phyloP scores from a whole-genome alignment of 2,113 vertebrate species.

The Phalacrocorax carbo region DNA sequence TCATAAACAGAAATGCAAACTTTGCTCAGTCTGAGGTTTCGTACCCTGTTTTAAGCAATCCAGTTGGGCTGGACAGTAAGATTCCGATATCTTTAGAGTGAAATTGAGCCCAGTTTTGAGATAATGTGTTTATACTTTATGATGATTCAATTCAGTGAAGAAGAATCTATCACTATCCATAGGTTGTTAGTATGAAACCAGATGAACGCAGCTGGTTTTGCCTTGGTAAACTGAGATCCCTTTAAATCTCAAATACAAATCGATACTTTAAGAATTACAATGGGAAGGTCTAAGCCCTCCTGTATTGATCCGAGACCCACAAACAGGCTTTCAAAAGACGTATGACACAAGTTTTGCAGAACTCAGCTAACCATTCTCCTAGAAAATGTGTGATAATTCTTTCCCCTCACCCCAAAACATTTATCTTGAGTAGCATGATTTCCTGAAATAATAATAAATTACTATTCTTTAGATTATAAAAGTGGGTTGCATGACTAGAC shows the following conservation, averaged over 20 bases:
- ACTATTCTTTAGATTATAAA: neutral
- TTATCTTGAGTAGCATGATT: neutral
- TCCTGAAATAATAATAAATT: neutral
- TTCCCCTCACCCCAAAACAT: neutral
- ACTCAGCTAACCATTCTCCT: neutral
- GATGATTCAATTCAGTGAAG: rapidly evolving
- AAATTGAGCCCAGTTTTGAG: neutral
- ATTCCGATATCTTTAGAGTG: neutral
- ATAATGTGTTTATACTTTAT: neutral
- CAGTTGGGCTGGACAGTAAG: neutral
- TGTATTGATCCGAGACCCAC: neutral
- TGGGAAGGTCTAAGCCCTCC: neutral
- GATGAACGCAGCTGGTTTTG: neutral
- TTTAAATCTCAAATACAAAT: neutral
- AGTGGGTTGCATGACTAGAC: neutral
- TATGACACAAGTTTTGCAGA: neutral
- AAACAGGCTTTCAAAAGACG: neutral
- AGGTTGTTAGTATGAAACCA: neutral
- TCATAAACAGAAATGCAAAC: neutral
- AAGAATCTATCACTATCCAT: neutral
- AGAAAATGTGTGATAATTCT: neutral
- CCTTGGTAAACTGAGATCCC: neutral
- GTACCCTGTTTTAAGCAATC: neutral
- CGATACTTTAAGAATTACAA: neutral
- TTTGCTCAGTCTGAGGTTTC: neutral